Evolutionary conservation across 2,797 vertebrate genomes (phyloP).

Genomic region (Bradypodion pumilum): DNA sequence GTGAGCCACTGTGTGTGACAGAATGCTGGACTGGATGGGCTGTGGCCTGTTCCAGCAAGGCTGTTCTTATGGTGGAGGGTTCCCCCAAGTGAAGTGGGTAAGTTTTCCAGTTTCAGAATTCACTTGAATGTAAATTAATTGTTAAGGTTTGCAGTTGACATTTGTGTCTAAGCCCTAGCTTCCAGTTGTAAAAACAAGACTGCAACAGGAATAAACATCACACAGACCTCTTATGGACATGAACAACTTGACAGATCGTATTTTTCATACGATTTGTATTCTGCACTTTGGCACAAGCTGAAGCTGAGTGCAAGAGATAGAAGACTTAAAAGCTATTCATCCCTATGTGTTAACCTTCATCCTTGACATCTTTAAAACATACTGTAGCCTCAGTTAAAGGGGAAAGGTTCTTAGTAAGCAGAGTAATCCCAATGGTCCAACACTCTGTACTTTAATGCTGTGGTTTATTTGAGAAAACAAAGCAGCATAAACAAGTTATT

Average conservation of each 20-base stretch:
- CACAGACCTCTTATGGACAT: background rate
- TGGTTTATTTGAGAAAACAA: slow-evolving; percentile 57
- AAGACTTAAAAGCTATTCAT: slow-evolving; percentile 66
- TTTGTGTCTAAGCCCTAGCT: background rate
- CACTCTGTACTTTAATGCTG: slow-evolving; percentile 68
- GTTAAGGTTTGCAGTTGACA: too few species aligned
- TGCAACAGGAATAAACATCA: background rate
- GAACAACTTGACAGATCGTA: slow-evolving; percentile 34
- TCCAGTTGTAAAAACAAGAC: background rate
- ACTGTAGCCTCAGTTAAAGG: slow-evolving; percentile 64
- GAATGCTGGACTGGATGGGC: too few species aligned
- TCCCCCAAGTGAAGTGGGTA: background rate
- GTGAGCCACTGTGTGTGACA: too few species aligned
- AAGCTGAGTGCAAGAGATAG: slow-evolving; percentile 54
- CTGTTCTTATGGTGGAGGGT: too few species aligned
- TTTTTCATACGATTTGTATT: slow-evolving; percentile 50
- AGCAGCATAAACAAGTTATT: slow-evolving; percentile 10
- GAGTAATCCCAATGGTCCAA: slow-evolving; percentile 73
- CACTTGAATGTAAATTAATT: background rate
- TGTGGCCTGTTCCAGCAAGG: too few species aligned
- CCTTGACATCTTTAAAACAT: slow-evolving; percentile 70
- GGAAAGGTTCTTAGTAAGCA: slow-evolving; percentile 71
- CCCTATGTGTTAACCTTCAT: slow-evolving; percentile 70
- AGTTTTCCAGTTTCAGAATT: background rate
- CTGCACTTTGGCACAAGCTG: slow-evolving; percentile 66